A percentile compares a stretch with the other conserved stretches of the same genome.
These are phyloP conservation scores for Cryptus armator DNA, from an alignment of 2,888 invertebrate genomes.

Conservation along the genomic window DNA sequence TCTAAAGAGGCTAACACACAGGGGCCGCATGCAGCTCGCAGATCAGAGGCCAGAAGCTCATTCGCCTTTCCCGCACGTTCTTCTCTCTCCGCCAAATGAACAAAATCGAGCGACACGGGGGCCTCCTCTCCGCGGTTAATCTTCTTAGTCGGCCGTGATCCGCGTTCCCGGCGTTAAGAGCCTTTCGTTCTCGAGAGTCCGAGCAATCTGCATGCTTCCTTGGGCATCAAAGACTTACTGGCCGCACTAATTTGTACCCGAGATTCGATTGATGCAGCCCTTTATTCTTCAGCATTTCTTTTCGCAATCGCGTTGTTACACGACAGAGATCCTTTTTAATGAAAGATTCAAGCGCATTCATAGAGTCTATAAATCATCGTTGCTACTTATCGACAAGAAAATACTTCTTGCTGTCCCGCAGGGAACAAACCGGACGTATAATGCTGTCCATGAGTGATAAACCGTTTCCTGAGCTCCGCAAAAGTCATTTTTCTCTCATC, in stretches of 20 bases:
- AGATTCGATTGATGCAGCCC: constrained; percentile 35
- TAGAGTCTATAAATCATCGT: constrained; percentile 41
- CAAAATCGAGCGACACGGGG: constrained; percentile 56
- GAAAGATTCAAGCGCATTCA: neutral
- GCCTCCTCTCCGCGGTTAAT: constrained; percentile 49
- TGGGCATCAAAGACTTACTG: constrained; percentile 41
- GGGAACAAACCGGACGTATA: constrained; percentile 57
- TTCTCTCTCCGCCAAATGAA: constrained; percentile 56
- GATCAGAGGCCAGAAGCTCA: constrained; percentile 64
- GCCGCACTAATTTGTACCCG: constrained; percentile 32
- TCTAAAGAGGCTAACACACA: constrained; percentile 72
- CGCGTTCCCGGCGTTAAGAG: constrained; percentile 52
- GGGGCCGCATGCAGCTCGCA: constrained; percentile 40
- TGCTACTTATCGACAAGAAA: constrained; percentile 26
- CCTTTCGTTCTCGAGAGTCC: constrained; percentile 25
- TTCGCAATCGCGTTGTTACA: neutral
- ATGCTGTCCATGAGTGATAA: constrained; percentile 53
- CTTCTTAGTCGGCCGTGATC: constrained; percentile 49
- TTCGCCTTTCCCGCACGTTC: constrained; percentile 28
- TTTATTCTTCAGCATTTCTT: constrained; percentile 1
- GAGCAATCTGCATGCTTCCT: constrained; percentile 48
- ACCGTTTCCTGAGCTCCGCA: constrained; percentile 49
- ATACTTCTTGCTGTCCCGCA: constrained; percentile 21
- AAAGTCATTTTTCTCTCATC: constrained; percentile 41
- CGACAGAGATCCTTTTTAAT: constrained; percentile 14